Percentiles rank a stretch among this genome's conserved stretches.
These are phyloP conservation scores for Saturnia japonica DNA, from an alignment of 2,888 invertebrate species.

Conservation along the genomic window DNA sequence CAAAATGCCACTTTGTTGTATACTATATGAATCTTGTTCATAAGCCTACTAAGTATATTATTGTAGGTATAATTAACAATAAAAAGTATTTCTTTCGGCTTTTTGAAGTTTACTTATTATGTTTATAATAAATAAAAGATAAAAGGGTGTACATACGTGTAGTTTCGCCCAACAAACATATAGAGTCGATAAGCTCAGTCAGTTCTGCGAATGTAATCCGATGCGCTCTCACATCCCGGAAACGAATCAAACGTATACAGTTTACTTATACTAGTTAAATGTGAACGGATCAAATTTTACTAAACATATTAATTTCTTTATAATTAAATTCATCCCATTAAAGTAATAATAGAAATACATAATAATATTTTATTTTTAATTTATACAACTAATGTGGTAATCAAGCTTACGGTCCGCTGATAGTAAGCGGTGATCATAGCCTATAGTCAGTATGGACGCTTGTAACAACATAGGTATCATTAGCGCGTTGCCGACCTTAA, in stretches of 20 bases:
- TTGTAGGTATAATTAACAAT: neutral
- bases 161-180: conserved; percentile 43
- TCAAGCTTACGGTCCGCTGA: no score
- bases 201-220: conserved; percentile 59
- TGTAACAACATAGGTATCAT: no score
- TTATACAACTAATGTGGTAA: no score
- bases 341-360: no score
- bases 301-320: neutral
- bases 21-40: neutral
- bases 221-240: conserved; percentile 59
- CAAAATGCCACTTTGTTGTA: neutral
- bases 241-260: conserved; percentile 30
- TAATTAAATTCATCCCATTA: neutral
- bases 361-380: neutral
- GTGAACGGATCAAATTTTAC: neutral
- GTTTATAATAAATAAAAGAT: conserved; percentile 20
- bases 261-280: conserved; percentile 20
- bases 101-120: neutral
- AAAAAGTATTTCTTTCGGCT: neutral
- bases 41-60: neutral
- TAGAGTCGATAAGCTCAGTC: conserved; percentile 53
- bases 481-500: no score
- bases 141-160: conserved; percentile 40
- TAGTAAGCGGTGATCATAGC: no score
- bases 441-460: no score